Evolutionary conservation across 2,888 invertebrate species (phyloP).

Genomic region (Boloria selene): DNA sequence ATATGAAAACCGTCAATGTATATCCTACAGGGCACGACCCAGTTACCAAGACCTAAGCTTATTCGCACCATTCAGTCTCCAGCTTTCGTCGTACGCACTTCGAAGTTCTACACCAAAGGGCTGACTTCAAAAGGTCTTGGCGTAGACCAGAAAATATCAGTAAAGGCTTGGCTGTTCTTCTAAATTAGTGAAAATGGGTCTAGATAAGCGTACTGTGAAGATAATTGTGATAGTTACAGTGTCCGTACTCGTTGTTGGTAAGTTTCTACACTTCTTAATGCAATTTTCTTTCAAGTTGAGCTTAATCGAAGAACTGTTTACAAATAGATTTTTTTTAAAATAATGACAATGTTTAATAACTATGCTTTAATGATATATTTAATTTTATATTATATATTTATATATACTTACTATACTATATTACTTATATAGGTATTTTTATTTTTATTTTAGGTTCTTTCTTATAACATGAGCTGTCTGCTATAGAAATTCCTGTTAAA

Average conservation of each 20-base stretch:
- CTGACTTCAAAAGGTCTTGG: neutral
- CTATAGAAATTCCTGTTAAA: too few relatives aligned
- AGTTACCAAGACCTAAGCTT: slow-evolving; percentile 25
- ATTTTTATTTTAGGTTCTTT: too few relatives aligned
- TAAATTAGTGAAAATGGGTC: slow-evolving; percentile 56
- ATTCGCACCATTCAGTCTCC: slow-evolving; percentile 35
- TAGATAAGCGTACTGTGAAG: slow-evolving; percentile 70
- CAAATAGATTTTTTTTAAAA: too few relatives aligned
- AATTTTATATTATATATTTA: too few relatives aligned
- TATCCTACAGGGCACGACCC: slow-evolving; percentile 32
- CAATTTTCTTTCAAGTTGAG: too few relatives aligned
- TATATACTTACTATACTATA: too few relatives aligned
- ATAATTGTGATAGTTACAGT: slow-evolving; percentile 63
- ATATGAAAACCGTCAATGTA: slow-evolving; percentile 50
- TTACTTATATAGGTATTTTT: too few relatives aligned
- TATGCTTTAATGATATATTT: too few relatives aligned
- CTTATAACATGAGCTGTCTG: too few relatives aligned
- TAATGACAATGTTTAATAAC: too few relatives aligned
- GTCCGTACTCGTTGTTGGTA: slow-evolving; percentile 64
- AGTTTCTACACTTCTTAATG: slow-evolving; percentile 24
- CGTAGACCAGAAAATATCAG: slow-evolving; percentile 6
- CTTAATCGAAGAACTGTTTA: too few relatives aligned
- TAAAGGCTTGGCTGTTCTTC: slow-evolving; percentile 13
- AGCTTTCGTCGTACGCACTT: slow-evolving; percentile 37
- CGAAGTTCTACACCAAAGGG: slow-evolving; percentile 29